These are phyloP conservation scores for Cydia splendana DNA, from an alignment of 1,140 invertebrate genomes.

Conservation along the genomic window DNA sequence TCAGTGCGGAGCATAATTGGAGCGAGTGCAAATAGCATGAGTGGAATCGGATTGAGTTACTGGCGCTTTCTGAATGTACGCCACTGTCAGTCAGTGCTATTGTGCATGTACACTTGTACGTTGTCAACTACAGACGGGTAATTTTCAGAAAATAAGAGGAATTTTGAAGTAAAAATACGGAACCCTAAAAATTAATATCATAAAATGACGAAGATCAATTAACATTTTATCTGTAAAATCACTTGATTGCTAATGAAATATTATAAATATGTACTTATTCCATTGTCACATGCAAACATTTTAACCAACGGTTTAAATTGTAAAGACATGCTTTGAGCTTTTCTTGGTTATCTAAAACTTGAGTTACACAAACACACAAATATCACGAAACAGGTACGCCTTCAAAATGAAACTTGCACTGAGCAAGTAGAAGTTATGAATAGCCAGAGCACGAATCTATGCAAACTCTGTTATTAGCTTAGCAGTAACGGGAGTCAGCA, in stretches of 20 bases:
- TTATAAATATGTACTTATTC: too few species aligned
- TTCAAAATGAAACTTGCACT: constrained; percentile 37
- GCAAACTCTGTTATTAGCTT: constrained; percentile 59
- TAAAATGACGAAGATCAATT: too few species aligned
- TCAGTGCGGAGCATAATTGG: constrained; percentile 76
- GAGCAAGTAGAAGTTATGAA: constrained; percentile 45
- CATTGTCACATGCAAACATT: too few species aligned
- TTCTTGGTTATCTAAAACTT: too few species aligned
- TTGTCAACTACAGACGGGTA: too few species aligned
- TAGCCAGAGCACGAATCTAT: constrained; percentile 44
- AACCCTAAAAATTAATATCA: too few species aligned
- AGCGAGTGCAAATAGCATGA: constrained; percentile 74
- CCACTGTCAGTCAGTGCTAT: constrained; percentile 40
- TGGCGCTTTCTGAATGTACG: constrained; percentile 62
- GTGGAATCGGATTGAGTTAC: constrained; percentile 75
- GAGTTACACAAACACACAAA: constrained; percentile 32
- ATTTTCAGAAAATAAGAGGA: too few species aligned
- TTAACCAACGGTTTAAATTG: too few species aligned
- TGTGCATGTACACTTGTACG: background rate
- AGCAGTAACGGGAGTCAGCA: constrained; percentile 51
- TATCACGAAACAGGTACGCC: constrained; percentile 27
- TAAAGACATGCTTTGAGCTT: too few species aligned
- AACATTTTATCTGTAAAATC: too few species aligned
- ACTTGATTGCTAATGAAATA: too few species aligned
- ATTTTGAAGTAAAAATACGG: too few species aligned